A percentile compares a stretch with the other conserved stretches of the same genome.
Conservation (phyloP, 2,888 invertebrate species). For the Drosophila birchii region DNA sequence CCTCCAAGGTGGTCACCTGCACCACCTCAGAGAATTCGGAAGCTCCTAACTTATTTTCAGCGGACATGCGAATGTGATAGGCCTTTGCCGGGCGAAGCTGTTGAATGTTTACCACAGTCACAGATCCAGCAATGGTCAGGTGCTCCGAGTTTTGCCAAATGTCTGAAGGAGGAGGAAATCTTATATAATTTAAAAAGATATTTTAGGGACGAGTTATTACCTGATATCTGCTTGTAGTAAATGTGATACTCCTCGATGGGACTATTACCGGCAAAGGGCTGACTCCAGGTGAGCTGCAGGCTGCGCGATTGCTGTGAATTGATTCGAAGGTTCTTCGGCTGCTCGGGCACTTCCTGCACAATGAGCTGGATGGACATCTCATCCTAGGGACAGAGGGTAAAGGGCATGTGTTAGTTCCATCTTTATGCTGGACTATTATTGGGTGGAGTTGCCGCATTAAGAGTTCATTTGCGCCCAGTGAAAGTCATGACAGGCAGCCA, state of each 20-base stretch:
- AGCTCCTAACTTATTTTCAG: constrained; percentile 94
- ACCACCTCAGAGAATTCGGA: constrained; percentile 94
- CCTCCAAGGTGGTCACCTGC: constrained; percentile 93
- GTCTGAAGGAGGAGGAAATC: constrained; percentile 84
- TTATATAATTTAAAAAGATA: background rate
- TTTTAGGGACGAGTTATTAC: constrained; percentile 49
- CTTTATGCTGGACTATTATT: constrained; percentile 8
- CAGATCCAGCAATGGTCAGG: constrained; percentile 92
- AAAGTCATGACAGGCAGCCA: constrained; percentile 43
- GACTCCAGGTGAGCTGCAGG: constrained; percentile 94
- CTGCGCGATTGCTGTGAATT: constrained; percentile 93
- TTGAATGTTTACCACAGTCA: constrained; percentile 91
- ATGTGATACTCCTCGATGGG: constrained; percentile 95
- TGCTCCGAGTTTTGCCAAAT: constrained; percentile 93
- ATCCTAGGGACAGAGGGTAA: constrained; percentile 85
- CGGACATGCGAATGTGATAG: constrained; percentile 94
- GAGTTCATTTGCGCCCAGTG: constrained; percentile 49
- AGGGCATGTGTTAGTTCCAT: constrained; percentile 25
- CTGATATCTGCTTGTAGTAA: constrained; percentile 93
- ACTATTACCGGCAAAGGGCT: constrained; percentile 95
- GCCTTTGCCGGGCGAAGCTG: constrained; percentile 93
- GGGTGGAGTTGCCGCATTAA: constrained; percentile 43
- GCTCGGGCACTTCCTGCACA: constrained; percentile 96
- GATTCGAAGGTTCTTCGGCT: constrained; percentile 93
- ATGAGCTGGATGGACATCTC: constrained; percentile 95